Evolutionary conservation across 2,888 invertebrate genomes (phyloP).

Genomic region (Campopleginae sp.): DNA sequence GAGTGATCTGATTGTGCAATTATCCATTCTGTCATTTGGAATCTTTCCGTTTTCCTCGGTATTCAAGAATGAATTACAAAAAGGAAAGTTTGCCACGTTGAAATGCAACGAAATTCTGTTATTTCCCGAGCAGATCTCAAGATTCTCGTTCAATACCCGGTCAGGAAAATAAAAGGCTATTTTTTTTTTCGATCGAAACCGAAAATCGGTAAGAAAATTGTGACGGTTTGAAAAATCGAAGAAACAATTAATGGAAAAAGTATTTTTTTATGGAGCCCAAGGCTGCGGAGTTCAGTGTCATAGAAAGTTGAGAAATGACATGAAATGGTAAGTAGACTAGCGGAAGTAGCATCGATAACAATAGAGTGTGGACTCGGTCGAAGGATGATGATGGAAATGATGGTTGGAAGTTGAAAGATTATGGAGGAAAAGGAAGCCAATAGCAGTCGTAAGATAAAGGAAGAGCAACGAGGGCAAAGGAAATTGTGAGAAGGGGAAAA

Average conservation of each 20-base stretch:
- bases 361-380: not conserved
- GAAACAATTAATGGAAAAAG: too few species aligned
- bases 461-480: slow-evolving; percentile 23
- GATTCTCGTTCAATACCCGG: too few species aligned
- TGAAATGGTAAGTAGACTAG: not conserved
- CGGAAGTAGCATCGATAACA: not conserved
- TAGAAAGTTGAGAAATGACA: slow-evolving; percentile 4
- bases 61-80: not conserved
- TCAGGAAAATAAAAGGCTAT: too few species aligned
- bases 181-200: too few species aligned
- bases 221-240: too few species aligned
- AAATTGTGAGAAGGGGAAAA: slow-evolving; percentile 41
- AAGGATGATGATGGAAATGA: slow-evolving; percentile 13
- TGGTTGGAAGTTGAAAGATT: not conserved
- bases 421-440: not conserved
- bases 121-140: too few species aligned
- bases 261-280: too few species aligned
- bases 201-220: too few species aligned
- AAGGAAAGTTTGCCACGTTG: not conserved
- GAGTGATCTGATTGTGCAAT: not conserved
- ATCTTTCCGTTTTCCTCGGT: not conserved
- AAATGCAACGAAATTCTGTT: too few species aligned
- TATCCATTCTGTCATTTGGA: not conserved
- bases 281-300: not conserved
- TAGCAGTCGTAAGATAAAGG: slow-evolving; percentile 5